Base-by-base conservation (phyloP, 1,140 invertebrate species). In the Drosophila sucinea region DNA sequence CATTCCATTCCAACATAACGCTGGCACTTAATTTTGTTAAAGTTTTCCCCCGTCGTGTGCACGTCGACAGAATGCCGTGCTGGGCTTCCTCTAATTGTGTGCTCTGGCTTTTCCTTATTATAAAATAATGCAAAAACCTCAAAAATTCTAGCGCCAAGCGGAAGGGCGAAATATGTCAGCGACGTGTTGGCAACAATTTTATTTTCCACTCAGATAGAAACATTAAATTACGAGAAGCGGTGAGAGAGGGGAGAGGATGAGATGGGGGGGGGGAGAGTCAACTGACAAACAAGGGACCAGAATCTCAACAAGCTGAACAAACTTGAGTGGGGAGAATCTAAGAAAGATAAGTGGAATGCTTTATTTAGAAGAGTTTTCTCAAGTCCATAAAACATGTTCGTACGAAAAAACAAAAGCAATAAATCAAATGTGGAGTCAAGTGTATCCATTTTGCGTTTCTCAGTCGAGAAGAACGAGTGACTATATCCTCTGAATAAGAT, bases 111-210 rank as follows among this genome's bases (percentile, higher is more conserved):
- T 79, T 87, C 60, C 76, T 83, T 79, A 79, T 77, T 73, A 80
- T 69, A 61, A 80, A 83, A 86, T 83, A 87, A 86, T 83, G 79
- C 66, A 87, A 70, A 78, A 79, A 76, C 73, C 84, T 74, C 76
- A 77, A 80, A 77, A 87, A 86, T 86, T 70, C 66, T 82, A 73
- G 71, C 58, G 62, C 35, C 35, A 29, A 35, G 33, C 63, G 60
- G 44, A 23, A 62, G 63, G 17, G 69, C 11, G 29, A 29, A 73
- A 73, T 35, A 76, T 82, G 66, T 62, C 80, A 65, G 81, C 62
- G 51, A 77, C 74, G 78, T 86, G 81, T 86, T 81, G 65, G 51
- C 70, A 87, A 87, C 76, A 87, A 87, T 83, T 86, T 79, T 76
- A 51, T 25, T 51, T 51, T 51, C 25, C 44, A 51, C 44, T 25